phyloP scores from a whole-genome alignment of 1,140 invertebrate species.

The Halesus radiatus region DNA sequence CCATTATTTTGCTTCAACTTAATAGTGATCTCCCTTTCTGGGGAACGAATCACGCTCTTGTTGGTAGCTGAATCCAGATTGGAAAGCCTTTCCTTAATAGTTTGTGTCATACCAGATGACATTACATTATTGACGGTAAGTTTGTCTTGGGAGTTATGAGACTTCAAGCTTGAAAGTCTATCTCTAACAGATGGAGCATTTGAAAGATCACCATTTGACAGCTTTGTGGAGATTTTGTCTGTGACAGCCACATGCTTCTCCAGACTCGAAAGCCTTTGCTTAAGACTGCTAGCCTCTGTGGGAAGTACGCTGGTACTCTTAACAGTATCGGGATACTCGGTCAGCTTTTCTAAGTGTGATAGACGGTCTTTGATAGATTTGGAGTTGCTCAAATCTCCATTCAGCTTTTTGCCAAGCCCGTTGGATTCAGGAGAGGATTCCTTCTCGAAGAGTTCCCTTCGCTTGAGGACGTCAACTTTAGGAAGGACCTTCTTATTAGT shows the following conservation, averaged over 20 bases:
- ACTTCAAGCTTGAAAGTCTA: slow-evolving; percentile 71
- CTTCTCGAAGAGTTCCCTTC: slow-evolving; percentile 86
- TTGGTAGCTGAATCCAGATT: slow-evolving; percentile 69
- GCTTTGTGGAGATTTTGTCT: slow-evolving; percentile 68
- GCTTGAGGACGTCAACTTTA: slow-evolving; percentile 86
- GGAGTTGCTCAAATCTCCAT: slow-evolving; percentile 73
- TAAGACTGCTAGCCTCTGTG: slow-evolving; percentile 74
- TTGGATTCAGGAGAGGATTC: slow-evolving; percentile 68
- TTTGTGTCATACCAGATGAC: slow-evolving; percentile 60
- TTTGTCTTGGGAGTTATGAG: slow-evolving; percentile 70
- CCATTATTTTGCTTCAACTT: slow-evolving; percentile 53
- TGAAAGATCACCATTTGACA: slow-evolving; percentile 69
- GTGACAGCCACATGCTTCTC: slow-evolving; percentile 72
- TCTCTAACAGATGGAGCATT: slow-evolving; percentile 70
- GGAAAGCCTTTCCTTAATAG: slow-evolving; percentile 72
- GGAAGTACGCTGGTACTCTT: slow-evolving; percentile 70
- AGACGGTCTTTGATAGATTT: slow-evolving; percentile 81
- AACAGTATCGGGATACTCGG: slow-evolving; percentile 66
- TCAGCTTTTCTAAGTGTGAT: slow-evolving; percentile 75
- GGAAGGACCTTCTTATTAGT: slow-evolving; percentile 74
- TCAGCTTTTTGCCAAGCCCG: slow-evolving; percentile 61
- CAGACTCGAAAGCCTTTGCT: slow-evolving; percentile 74
- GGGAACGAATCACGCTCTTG: slow-evolving; percentile 67
- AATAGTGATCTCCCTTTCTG: slow-evolving; percentile 63
- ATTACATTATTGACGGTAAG: slow-evolving; percentile 53